phyloP scores from a whole-genome alignment of 2,113 vertebrate genomes.

The Tragelaphus imberbis region DNA sequence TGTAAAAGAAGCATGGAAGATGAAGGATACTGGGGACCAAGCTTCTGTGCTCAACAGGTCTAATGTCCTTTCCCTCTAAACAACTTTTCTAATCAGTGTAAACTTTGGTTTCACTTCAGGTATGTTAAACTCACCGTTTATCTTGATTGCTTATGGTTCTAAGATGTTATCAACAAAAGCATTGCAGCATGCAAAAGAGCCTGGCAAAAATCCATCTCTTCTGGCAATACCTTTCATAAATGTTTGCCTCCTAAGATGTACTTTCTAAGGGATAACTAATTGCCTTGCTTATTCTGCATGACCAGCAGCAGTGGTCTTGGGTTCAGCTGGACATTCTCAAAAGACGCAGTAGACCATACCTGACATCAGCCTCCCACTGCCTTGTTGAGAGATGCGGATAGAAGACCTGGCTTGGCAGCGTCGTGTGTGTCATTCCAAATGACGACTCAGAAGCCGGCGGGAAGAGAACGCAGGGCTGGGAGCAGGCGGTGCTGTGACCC shows the following conservation, averaged over 20 bases:
- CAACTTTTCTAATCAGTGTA: not conserved
- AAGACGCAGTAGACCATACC: not conserved
- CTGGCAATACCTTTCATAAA: not conserved
- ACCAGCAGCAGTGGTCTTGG: not conserved
- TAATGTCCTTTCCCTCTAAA: not conserved
- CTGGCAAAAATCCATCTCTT: not conserved
- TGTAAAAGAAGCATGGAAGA: not conserved
- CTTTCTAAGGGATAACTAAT: not conserved
- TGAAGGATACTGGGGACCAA: not conserved
- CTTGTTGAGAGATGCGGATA: not conserved
- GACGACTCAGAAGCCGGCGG: not conserved
- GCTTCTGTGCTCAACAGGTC: rapidly evolving
- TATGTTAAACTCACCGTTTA: not conserved
- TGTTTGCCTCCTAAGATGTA: not conserved
- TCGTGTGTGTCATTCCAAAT: not conserved
- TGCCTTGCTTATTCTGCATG: not conserved
- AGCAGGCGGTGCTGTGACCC: not conserved
- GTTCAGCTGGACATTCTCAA: not conserved
- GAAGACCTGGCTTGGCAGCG: not conserved
- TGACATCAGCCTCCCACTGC: not conserved
- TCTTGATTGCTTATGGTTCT: not conserved
- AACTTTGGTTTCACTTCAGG: not conserved
- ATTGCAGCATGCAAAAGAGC: not conserved
- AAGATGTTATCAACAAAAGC: not conserved
- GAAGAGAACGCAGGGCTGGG: not conserved